A percentile compares a stretch with the other conserved stretches of the same genome.
phyloP scores from a whole-genome alignment of 2,888 invertebrate species.

The Tuta absoluta region DNA sequence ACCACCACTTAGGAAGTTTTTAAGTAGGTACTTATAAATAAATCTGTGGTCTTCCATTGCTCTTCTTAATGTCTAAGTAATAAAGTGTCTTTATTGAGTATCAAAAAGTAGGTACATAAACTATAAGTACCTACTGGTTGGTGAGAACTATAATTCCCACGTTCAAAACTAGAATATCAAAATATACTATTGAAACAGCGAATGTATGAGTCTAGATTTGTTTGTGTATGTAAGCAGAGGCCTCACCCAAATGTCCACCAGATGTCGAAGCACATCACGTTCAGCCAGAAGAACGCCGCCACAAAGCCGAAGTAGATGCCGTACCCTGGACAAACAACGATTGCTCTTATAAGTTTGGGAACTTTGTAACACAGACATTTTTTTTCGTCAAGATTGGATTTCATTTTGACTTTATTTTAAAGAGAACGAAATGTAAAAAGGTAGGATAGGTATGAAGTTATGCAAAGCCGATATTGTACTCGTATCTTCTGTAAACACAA shows the following conservation, averaged over 20 bases:
- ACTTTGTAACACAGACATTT: neutral
- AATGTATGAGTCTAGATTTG: conserved; percentile 8
- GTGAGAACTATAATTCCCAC: conserved; percentile 6
- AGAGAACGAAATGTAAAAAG: too few relatives aligned
- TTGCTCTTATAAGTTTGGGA: conserved; percentile 31
- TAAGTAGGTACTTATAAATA: too few relatives aligned
- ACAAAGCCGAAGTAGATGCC: conserved; percentile 85
- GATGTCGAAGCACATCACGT: conserved; percentile 90
- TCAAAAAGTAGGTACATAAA: too few relatives aligned
- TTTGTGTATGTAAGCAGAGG: conserved; percentile 29
- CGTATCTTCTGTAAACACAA: conserved; percentile 1
- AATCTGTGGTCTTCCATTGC: too few relatives aligned
- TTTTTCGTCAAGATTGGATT: too few relatives aligned
- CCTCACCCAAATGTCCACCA: conserved; percentile 91
- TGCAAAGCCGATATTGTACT: too few relatives aligned
- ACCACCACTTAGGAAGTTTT: too few relatives aligned
- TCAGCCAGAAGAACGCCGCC: conserved; percentile 88
- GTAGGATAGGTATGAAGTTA: too few relatives aligned
- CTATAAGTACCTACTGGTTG: too few relatives aligned
- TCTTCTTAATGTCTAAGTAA: too few relatives aligned
- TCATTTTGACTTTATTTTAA: too few relatives aligned
- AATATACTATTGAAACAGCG: neutral
- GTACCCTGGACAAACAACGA: conserved; percentile 79
- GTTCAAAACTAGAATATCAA: conserved; percentile 2
- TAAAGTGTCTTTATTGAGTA: too few relatives aligned